Conservation (phyloP, 1,140 invertebrate genomes). For the Nephila pilipes region DNA sequence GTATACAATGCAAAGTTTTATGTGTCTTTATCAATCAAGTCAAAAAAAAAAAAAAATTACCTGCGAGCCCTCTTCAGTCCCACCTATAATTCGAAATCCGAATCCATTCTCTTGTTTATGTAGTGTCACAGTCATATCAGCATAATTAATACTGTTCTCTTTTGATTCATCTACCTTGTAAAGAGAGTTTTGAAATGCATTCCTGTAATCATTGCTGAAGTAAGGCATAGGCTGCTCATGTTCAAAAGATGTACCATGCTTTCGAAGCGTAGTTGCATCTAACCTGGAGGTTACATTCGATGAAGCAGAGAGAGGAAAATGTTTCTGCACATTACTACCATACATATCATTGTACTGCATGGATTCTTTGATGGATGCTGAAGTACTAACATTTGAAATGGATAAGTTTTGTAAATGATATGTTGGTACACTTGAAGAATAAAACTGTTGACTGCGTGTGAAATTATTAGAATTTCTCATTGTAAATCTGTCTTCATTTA, state of each 20-base stretch:
- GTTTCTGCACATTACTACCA: conserved; percentile 25
- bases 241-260: conserved; percentile 87
- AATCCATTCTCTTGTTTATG: conserved; percentile 93
- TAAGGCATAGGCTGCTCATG: conserved; percentile 84
- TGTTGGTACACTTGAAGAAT: conserved; percentile 56
- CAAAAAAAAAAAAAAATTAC: conserved; percentile 83
- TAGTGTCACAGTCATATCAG: conserved; percentile 90
- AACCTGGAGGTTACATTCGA: background rate
- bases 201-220: conserved; percentile 49
- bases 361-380: conserved; percentile 40
- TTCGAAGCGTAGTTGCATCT: conserved; percentile 79
- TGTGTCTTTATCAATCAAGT: too few species aligned
- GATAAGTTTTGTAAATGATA: conserved; percentile 56
- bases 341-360: conserved; percentile 50
- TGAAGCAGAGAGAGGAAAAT: background rate
- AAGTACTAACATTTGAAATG: background rate
- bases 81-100: conserved; percentile 99
- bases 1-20: too few species aligned
- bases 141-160: conserved; percentile 83
- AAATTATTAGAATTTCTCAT: conserved; percentile 37
- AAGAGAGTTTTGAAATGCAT: conserved; percentile 45
- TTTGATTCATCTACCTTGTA: conserved; percentile 42
- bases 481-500: conserved; percentile 61
- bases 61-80: conserved; percentile 97
- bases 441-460: conserved; percentile 27